Percentiles rank a stretch among this genome's conserved stretches.
phyloP scores from a whole-genome alignment of 2,113 vertebrate genomes.

The Ranitomeya variabilis region DNA sequence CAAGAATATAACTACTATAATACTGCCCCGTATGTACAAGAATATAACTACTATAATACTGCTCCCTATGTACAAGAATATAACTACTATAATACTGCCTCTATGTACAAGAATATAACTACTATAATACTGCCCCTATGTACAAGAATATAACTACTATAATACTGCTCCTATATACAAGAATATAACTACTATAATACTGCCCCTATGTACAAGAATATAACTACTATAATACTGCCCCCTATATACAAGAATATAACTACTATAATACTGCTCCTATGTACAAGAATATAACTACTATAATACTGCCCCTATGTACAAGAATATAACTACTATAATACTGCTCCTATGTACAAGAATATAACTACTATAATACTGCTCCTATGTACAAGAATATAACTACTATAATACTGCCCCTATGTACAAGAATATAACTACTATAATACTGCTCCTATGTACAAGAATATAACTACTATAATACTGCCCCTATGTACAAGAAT shows the following conservation, averaged over 20 bases:
- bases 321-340: neutral
- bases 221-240: slow-evolving; percentile 10
- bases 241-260: no score
- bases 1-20: slow-evolving; percentile 15
- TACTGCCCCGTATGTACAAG: neutral
- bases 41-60: neutral
- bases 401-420: neutral
- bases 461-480: neutral
- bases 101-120: neutral
- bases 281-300: slow-evolving; percentile 3
- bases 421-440: slow-evolving; percentile 6
- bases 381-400: no score
- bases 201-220: neutral
- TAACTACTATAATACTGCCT: slow-evolving; percentile 1
- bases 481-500: neutral
- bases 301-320: neutral
- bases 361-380: slow-evolving; percentile 11
- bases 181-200: neutral
- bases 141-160: slow-evolving; percentile 8
- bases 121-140: neutral
- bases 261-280: neutral
- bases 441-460: neutral
- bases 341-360: neutral
- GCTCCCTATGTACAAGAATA: neutral
- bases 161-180: neutral